Evolutionary conservation across 2,888 invertebrate genomes (phyloP).

Genomic region (Cataglyphis albicans): DNA sequence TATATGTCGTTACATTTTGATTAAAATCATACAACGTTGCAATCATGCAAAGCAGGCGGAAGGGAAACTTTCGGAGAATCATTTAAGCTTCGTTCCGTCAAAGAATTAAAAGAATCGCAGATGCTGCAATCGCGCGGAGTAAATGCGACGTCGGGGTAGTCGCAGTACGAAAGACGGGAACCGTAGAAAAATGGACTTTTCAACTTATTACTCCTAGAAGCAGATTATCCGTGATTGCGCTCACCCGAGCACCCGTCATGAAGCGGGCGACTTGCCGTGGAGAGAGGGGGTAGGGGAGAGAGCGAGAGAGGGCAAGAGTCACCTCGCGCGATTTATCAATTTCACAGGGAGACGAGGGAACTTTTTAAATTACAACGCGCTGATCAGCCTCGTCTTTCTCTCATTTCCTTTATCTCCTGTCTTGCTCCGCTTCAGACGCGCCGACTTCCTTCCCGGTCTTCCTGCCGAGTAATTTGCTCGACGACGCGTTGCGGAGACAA

Average conservation of each 20-base stretch:
- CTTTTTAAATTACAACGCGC: conserved; percentile 82
- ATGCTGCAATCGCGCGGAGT: conserved; percentile 31
- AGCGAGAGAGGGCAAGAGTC: conserved; percentile 46
- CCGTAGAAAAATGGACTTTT: conserved; percentile 75
- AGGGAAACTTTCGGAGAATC: conserved; percentile 32
- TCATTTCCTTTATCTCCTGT: conserved; percentile 66
- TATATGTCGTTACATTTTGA: neutral
- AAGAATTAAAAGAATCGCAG: conserved; percentile 43
- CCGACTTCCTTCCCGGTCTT: conserved; percentile 43
- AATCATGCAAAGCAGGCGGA: neutral
- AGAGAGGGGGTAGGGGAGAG: conserved; percentile 16
- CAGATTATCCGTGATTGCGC: conserved; percentile 78
- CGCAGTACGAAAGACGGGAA: conserved; percentile 55
- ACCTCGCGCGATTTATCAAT: conserved; percentile 76
- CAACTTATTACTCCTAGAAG: conserved; percentile 78
- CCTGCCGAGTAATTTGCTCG: conserved; percentile 62
- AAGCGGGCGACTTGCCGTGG: conserved; percentile 21
- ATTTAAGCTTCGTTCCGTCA: conserved; percentile 39
- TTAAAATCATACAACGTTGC: neutral
- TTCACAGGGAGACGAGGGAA: conserved; percentile 72
- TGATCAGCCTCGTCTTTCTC: conserved; percentile 76
- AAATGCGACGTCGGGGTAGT: conserved; percentile 29
- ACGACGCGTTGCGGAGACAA: conserved; percentile 68
- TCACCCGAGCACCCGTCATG: conserved; percentile 54
- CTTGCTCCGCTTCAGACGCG: conserved; percentile 13